Percentiles rank a stretch among this genome's conserved stretches.
Conservation (phyloP, 2,888 invertebrate genomes). For the Bhutanitis thaidina region DNA sequence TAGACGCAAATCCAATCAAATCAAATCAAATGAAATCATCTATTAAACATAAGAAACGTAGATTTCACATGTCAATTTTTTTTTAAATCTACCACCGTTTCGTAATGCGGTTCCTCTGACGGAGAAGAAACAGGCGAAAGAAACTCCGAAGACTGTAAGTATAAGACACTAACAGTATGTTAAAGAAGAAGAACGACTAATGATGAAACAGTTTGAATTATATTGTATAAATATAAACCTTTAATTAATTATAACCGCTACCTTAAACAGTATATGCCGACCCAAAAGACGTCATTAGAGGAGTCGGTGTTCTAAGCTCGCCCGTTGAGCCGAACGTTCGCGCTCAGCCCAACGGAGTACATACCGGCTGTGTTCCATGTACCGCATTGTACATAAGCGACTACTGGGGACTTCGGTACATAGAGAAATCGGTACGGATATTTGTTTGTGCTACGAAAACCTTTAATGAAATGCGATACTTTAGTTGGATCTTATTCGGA, state of each 20-base stretch:
- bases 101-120: too few relatives aligned
- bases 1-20: too few relatives aligned
- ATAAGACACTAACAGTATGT: too few relatives aligned
- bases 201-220: too few relatives aligned
- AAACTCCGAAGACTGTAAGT: too few relatives aligned
- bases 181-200: too few relatives aligned
- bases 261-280: constrained; percentile 22
- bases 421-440: constrained; percentile 1
- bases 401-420: constrained; percentile 2
- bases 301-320: constrained; percentile 61
- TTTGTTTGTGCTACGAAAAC: constrained; percentile 11
- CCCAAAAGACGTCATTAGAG: constrained; percentile 57
- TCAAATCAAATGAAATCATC: too few relatives aligned
- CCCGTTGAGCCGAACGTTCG: constrained; percentile 52
- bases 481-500: background rate
- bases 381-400: constrained; percentile 15
- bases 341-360: constrained; percentile 38
- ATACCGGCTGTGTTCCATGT: constrained; percentile 21
- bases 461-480: constrained; percentile 18
- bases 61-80: too few relatives aligned
- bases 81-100: too few relatives aligned
- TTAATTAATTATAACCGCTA: constrained; percentile 18
- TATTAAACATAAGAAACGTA: too few relatives aligned
- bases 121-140: too few relatives aligned
- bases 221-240: too few relatives aligned